These are phyloP conservation scores for Calypte anna DNA, from an alignment of 2,113 vertebrate genomes.

Conservation along the genomic window DNA sequence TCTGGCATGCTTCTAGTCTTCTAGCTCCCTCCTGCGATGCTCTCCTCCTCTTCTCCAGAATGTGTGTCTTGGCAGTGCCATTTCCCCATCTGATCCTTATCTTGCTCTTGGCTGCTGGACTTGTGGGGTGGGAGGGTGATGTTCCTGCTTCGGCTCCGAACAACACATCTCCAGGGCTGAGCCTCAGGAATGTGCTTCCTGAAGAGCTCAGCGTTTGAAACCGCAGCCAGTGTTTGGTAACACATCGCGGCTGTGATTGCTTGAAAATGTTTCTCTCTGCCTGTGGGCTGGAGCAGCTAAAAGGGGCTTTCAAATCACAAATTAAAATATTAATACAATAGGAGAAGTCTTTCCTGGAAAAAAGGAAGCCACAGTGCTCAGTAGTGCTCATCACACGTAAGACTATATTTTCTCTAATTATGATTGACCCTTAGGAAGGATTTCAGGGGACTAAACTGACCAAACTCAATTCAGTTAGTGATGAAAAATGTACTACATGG, in stretches of 20 bases:
- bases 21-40: not conserved
- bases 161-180: not conserved
- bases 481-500: not conserved
- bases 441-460: not conserved
- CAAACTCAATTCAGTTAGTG: not conserved
- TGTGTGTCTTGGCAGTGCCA: not conserved
- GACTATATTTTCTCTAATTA: not conserved
- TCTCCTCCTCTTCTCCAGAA: not conserved
- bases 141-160: not conserved
- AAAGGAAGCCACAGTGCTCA: not conserved
- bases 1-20: not conserved
- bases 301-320: not conserved
- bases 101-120: not conserved
- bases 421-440: not conserved
- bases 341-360: not conserved
- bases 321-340: not conserved
- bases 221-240: not conserved
- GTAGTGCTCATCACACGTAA: not conserved
- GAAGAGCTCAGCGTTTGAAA: not conserved
- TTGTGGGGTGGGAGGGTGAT: rapidly evolving
- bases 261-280: not conserved
- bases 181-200: not conserved
- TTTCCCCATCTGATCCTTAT: not conserved
- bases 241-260: not conserved
- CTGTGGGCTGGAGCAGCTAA: not conserved